Base-by-base conservation (phyloP, 2,888 invertebrate species). In the Meiosimyza decipiens region DNA sequence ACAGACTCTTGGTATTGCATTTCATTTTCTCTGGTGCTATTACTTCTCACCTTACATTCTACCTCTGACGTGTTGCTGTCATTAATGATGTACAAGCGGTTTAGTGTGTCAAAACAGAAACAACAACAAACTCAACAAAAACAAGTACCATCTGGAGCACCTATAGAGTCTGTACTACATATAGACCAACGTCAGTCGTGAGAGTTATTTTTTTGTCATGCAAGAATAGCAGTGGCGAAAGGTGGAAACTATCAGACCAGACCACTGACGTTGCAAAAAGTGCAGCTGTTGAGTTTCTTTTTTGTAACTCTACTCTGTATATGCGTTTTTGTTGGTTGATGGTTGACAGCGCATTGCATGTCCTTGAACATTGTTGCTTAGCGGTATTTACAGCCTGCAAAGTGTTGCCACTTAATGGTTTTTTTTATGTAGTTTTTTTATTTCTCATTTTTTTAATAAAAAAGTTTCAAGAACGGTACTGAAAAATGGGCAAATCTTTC, bases 351-450 rank as follows among this genome's bases (percentile, higher is more conserved):
- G 33, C 65, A 40, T 40, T 7, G 33, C 65, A 33, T 33, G 54
- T 16, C 65, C 54, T 66, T 66, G 54, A 66, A 66, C 52, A 54
- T 33, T 66, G 54, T 54, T 52, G 49, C 9, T 18, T 47, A 16
- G 40, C 9, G 40, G 9, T 40, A 40, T 9, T 9, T 40, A 40
- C 9, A 9, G 40, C 40, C 40, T 40, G 40, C 9, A 40, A 40
- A 9, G 40, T 40, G 40, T 40, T 40, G 40, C 40, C 40, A 40
- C 40, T 40, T 40, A 9, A 40, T 40, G 40, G 40, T 9, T 40
- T 40, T 40, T 4, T 40, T 1, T 7, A 40, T 40, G 1, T 40
- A 1, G 1, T 4, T 7, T 40, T 40, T 7, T 6, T 40, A 9
- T 5, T 6, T n/a, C n/a, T n/a, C n/a, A n/a, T n/a, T n/a, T n/a